Percentiles rank a stretch among this genome's conserved stretches.
These are phyloP conservation scores for Pterois miles DNA, from an alignment of 2,797 vertebrate genomes.

Conservation along the genomic window DNA sequence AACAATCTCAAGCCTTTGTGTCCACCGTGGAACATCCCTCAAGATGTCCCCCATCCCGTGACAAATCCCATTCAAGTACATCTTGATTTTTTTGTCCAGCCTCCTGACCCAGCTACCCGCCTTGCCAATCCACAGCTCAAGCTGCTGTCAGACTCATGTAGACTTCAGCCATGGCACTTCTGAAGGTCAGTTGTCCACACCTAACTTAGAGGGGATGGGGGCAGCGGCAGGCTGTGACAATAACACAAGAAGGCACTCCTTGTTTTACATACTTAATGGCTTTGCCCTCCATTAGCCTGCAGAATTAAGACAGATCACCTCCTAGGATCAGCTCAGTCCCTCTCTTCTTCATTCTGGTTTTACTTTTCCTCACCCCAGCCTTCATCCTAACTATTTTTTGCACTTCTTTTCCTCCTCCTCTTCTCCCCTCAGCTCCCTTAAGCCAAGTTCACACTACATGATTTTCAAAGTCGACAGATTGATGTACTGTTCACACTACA, in stretches of 20 bases:
- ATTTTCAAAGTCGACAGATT: neutral
- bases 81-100: conserved; percentile 4
- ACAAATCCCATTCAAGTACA: conserved; percentile 50
- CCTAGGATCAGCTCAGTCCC: conserved; percentile 47
- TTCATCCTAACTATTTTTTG: conserved; percentile 5
- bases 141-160: conserved; percentile 37
- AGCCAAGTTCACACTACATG: neutral
- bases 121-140: conserved; percentile 6
- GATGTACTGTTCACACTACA: neutral
- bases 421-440: conserved; percentile 24
- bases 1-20: conserved; percentile 41
- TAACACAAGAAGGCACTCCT: conserved; percentile 68
- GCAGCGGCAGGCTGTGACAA: conserved; percentile 53
- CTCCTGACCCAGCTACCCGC: neutral
- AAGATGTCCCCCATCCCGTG: conserved; percentile 28
- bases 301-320: conserved; percentile 81
- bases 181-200: conserved; percentile 59
- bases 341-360: conserved; percentile 28
- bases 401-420: neutral
- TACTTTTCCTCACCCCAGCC: neutral
- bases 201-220: conserved; percentile 19
- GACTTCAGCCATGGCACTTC: neutral
- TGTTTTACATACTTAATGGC: conserved; percentile 76
- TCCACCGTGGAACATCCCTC: conserved; percentile 19
- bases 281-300: conserved; percentile 80